phyloP scores from a whole-genome alignment of 2,888 invertebrate genomes.

The Agapetus fuscipes region DNA sequence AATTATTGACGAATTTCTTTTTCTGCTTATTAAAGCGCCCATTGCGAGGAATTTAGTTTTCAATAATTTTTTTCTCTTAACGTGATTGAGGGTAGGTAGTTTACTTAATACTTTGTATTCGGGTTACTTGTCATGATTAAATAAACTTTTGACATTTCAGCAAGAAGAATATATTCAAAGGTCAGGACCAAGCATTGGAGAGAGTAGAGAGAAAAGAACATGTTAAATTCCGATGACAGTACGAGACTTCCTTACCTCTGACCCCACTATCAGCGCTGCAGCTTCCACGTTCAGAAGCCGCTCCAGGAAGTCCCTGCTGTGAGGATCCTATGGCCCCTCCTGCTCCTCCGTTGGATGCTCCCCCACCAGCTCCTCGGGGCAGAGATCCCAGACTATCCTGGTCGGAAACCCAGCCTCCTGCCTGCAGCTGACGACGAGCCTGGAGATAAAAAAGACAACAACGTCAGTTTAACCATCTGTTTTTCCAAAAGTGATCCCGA shows the following conservation, averaged over 20 bases:
- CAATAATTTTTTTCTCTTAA: too few relatives aligned
- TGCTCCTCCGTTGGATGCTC: constrained; percentile 53
- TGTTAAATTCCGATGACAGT: too few relatives aligned
- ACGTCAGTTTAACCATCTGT: too few relatives aligned
- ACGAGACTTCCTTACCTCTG: constrained; percentile 50
- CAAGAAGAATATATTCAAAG: background rate
- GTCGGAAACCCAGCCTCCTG: constrained; percentile 73
- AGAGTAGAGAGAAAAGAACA: too few relatives aligned
- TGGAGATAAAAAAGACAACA: constrained; percentile 26
- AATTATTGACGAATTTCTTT: too few relatives aligned
- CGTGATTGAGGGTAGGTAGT: too few relatives aligned
- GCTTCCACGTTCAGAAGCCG: constrained; percentile 64
- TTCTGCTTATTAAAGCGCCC: too few relatives aligned
- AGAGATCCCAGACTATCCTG: constrained; percentile 73
- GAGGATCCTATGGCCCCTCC: constrained; percentile 40
- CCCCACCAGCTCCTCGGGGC: constrained; percentile 45
- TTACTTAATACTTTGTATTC: too few relatives aligned
- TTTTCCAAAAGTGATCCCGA: too few relatives aligned
- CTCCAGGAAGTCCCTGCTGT: constrained; percentile 32
- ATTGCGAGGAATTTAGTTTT: too few relatives aligned
- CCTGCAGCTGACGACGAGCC: constrained; percentile 65
- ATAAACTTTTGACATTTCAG: background rate
- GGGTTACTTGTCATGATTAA: too few relatives aligned
- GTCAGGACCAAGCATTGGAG: too few relatives aligned
- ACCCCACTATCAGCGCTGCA: constrained; percentile 83